Base-by-base conservation (phyloP, 1,140 invertebrate species). In the Uloborus diversus region DNA sequence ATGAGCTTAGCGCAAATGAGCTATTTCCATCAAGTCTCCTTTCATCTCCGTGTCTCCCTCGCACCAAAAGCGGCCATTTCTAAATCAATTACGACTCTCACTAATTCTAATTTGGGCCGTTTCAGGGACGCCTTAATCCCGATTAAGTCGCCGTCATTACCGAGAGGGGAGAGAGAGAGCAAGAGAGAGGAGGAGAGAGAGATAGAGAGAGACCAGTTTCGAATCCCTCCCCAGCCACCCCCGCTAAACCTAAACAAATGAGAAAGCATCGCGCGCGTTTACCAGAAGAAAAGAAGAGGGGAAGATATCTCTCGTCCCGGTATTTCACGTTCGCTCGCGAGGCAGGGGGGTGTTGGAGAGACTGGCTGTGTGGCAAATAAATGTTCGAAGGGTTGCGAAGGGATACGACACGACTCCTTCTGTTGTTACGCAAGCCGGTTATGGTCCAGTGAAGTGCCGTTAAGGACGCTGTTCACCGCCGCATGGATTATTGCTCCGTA, bases 41-140 rank as follows among this genome's bases (percentile, higher is more conserved):
- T n/a, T n/a, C n/a, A n/a, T n/a, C n/a, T n/a, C 37, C 9, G 37
- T 42, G 9, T 17, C 37, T 59, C 0, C 56, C 56, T 11, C 35
- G 49, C 28, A 14, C 17, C n/a, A 4, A 23, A 69, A 69, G n/a
- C 9, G 28, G 30, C 57, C 59, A 75, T 64, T 75, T 75, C 71
- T 75, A 75, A 75, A 75, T 75, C 71, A 75, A 75, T 75, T 75
- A 75, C 71, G 57, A 51, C 47, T 53, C 61, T 64, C 71, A 75
- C 71, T 75, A 75, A 75, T 75, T 75, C 71, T 75, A 75, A 75
- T 75, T 75, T 75, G 71, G 57, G 25, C 27, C 71, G 71, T 75
- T 75, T 75, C 71, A 64, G 57, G 47, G 51, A 51, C 37, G 9
- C 27, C 71, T 47, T 75, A 75, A 75, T 75, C 71, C 71, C 71